A percentile compares a stretch with the other conserved stretches of the same genome.
These are phyloP conservation scores for Lutjanus argentimaculatus DNA, from an alignment of 2,797 vertebrate genomes.

Conservation along the genomic window DNA sequence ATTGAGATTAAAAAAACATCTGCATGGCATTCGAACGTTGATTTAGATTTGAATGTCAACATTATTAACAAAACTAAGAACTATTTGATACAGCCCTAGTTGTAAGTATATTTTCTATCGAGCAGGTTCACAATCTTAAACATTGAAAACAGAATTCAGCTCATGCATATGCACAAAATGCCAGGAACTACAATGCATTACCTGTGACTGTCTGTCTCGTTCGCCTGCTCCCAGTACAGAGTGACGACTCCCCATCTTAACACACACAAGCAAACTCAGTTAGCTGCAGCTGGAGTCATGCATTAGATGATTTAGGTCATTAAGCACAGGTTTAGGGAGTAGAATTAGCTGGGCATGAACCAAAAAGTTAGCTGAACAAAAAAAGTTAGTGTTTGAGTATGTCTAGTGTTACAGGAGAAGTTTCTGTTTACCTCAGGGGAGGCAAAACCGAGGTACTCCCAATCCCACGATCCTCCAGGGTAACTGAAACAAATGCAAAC, in stretches of 20 bases:
- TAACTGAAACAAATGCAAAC: slow-evolving; percentile 85
- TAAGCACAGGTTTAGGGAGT: slow-evolving; percentile 29
- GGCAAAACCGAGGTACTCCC: slow-evolving; percentile 99
- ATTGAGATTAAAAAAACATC: too few species aligned
- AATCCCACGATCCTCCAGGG: slow-evolving; percentile 98
- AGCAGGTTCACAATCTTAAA: slow-evolving; percentile 12
- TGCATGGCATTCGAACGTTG: too few species aligned
- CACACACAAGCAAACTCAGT: slow-evolving; percentile 73
- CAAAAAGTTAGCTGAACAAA: slow-evolving; percentile 17
- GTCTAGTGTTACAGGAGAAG: not conserved
- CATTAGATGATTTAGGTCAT: slow-evolving; percentile 33
- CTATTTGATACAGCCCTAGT: not conserved
- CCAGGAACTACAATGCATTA: slow-evolving; percentile 57
- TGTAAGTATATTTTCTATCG: not conserved
- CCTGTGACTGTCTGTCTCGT: slow-evolving; percentile 87
- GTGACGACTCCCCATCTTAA: slow-evolving; percentile 87
- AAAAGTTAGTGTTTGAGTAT: slow-evolving; percentile 25
- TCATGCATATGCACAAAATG: slow-evolving; percentile 42
- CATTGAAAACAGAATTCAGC: slow-evolving; percentile 26
- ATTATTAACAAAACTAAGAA: too few species aligned
- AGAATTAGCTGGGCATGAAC: slow-evolving; percentile 25
- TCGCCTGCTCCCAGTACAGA: slow-evolving; percentile 84
- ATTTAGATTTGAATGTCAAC: too few species aligned
- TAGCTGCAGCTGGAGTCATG: slow-evolving; percentile 57
- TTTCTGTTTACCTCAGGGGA: slow-evolving; percentile 93